Percentiles rank a stretch among this genome's conserved stretches.
These are phyloP conservation scores for Peromyscus attwateri DNA, from an alignment of 2,797 vertebrate genomes.

Conservation along the genomic window DNA sequence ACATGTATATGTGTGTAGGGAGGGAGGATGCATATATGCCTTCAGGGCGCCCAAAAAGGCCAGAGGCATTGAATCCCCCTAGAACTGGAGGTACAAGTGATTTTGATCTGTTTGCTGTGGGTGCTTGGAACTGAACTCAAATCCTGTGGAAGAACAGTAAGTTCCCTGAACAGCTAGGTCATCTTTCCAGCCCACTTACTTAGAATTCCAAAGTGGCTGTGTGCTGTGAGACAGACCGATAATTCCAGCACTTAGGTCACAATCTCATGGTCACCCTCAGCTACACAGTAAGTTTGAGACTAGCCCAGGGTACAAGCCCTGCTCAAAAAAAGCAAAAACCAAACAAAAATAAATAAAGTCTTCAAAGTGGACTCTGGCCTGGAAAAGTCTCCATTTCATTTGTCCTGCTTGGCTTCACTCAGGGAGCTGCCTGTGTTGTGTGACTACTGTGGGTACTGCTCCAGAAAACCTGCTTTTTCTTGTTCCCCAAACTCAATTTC, in stretches of 20 bases:
- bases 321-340: not conserved
- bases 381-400: not conserved
- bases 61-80: not conserved
- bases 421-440: not conserved
- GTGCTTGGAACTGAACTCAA: not conserved
- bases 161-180: too few species aligned
- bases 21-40: not conserved
- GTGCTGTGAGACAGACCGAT: not conserved
- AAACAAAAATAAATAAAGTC: not conserved
- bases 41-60: not conserved
- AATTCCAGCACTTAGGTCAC: not conserved
- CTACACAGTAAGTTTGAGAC: not conserved
- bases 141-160: not conserved
- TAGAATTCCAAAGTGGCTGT: not conserved
- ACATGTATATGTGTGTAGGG: not conserved
- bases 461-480: not conserved
- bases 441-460: not conserved
- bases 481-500: not conserved
- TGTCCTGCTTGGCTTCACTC: not conserved
- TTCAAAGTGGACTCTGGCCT: not conserved
- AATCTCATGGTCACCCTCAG: not conserved
- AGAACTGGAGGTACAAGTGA: not conserved
- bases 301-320: not conserved
- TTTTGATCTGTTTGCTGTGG: not conserved
- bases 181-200: not conserved